These are phyloP conservation scores for Camptogramma bilineatum DNA, from an alignment of 2,888 invertebrate species.

Conservation along the genomic window DNA sequence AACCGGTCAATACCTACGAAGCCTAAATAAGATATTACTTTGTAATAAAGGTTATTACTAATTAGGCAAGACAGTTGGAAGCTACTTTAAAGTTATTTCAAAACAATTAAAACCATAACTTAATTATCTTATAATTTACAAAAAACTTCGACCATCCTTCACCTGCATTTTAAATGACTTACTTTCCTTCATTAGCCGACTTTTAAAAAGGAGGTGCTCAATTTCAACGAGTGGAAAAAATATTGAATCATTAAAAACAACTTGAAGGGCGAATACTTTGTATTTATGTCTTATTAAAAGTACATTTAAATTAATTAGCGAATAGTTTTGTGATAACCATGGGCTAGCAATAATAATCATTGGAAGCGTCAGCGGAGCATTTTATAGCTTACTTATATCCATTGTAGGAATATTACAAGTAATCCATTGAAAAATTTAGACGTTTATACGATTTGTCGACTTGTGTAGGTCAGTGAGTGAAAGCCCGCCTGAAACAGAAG, in stretches of 20 bases:
- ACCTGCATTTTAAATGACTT: constrained; percentile 38
- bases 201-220: constrained; percentile 7
- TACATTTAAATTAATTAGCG: constrained; percentile 17
- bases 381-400: neutral
- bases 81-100: neutral
- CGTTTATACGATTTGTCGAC: too few relatives aligned
- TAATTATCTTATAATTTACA: constrained; percentile 13
- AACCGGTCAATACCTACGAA: neutral
- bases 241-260: neutral
- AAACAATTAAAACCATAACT: constrained; percentile 12
- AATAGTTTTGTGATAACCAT: constrained; percentile 5
- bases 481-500: too few relatives aligned
- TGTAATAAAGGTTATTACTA: neutral
- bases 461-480: too few relatives aligned
- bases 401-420: too few relatives aligned
- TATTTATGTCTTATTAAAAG: constrained; percentile 18
- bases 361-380: neutral
- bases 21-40: neutral
- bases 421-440: too few relatives aligned
- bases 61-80: neutral
- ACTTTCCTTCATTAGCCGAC: constrained; percentile 34
- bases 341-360: neutral
- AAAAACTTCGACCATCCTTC: constrained; percentile 33
- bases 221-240: neutral
- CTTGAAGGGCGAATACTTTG: neutral